Evolutionary conservation across 2,113 vertebrate genomes (phyloP), one percentile per base, ranked within the genome.

Genomic region (Ceuthmochares aereus): DNA sequence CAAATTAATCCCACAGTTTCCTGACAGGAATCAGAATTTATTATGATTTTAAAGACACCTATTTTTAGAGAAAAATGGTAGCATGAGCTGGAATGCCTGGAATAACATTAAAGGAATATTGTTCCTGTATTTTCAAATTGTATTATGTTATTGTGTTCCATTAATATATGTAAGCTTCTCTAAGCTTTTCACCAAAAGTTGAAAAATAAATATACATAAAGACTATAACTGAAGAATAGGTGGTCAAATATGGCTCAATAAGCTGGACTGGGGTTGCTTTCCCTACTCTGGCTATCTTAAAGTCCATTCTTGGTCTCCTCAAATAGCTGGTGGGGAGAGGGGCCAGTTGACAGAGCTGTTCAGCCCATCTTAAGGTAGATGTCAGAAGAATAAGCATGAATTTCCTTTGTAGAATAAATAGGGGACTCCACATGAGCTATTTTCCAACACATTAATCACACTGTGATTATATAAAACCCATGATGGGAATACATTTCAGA

Each of bases 31-130:
- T 64, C 19, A 73, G 54, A 89, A 63, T 4, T 51, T 63, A 43
- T 2, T 32, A 25, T 3, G 23, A 49, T 69, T 84, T 84, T 67
- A 58, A 80, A 86, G 12, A 69, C 1, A 0, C 1, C 2, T 42
- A 3, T 34, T 60, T 77, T 81, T 47, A 23, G 18, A 34, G 23
- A 4, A 69, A 80, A 91, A 37, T 18, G 10, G 10, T 37, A 69
- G 3, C 32, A 87, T 21, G 56, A 84, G 10, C 14, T 40, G 12
- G 20, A 54, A 75, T 82, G 8, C 3, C 19, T 75, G 49, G 21
- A 62, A 32, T 5, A 67, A 84, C 1, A 26, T 60, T 34, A 74
- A 62, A 30, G 5, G 4, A 66, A 36, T 40, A 30, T 27, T 36
- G 55, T 29, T 62, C 20, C 43, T 8, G 4, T 42, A 15, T 1